Evolutionary conservation across 2,888 invertebrate species (phyloP), one percentile per base, ranked within the genome.

Genomic region (Incurvaria masculella): DNA sequence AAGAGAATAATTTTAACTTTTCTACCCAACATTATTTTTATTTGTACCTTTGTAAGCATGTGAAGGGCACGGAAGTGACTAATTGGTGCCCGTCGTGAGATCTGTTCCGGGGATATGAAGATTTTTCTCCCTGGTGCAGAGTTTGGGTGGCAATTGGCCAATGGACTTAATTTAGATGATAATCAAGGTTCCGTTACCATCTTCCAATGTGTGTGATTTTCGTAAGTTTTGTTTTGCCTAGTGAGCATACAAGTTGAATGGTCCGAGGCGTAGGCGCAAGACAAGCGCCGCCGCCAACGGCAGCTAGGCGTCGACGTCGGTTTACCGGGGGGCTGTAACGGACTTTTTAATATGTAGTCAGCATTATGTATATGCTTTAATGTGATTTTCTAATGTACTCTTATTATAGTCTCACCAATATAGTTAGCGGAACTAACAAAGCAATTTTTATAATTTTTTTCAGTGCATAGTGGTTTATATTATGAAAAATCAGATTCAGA

Each of bases 361-460:
- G 76, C 76, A 78, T 76, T 79, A 79, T 78, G 72, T 76, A 76
- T 79, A 78, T 79, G 78, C 79, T 79, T 79, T 76, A 78, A 76
- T 79, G 79, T 79, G 79, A 79, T 79, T 79, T 78, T 76, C 76
- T 74, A 72, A 75, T 76, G 78, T 78, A 78, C 78, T 78, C 78
- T 69, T 75, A 71, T 75, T 75, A 69, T 78, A 78, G 74, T 72
- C 69, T 73, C 74, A 75, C 75, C 74, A 72, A 70, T 73, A 71
- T 72, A 66, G 74, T 75, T 78, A 76, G 75, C 67, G 59, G 70
- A 52, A 79, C 78, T 79, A 79, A 79, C 79, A 75, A 74, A 69
- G 66, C 64, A 63, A 43, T 44, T 51, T 66, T 69, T 74, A 58
- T 53, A 65, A 67, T 64, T 65, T 69, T 69, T 74, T 73, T 71